Base-by-base conservation (phyloP, 64 coral and sea anemone genomes). In the Stylophora pistillata region DNA sequence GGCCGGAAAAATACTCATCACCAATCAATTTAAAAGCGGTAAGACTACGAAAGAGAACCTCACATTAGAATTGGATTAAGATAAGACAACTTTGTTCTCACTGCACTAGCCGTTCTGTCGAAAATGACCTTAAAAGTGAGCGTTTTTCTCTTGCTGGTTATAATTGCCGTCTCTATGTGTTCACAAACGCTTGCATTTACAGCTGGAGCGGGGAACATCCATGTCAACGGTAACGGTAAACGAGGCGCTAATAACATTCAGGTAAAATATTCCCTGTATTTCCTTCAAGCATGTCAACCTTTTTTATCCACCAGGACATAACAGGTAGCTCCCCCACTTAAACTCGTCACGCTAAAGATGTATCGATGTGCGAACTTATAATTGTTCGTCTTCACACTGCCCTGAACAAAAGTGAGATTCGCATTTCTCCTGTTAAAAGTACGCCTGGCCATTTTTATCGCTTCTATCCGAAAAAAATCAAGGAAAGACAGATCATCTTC, bases 141-240 rank as follows among this genome's bases (percentile, higher is more conserved):
- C 21, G 60, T 37, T 32, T 10, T 69, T 62, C 21, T 70, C 65
- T 21, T 84, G 1, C 32, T 84, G 20, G 61, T 70, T 26, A 32
- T 84, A 69, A 13, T 70, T 30, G 80, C 34, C 23, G 9, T 52
- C 7, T 33, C 62, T 23, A 30, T 37, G 16, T 26, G 11, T 68
- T 32, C 30, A 25, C 33, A 47, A 70, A 63, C 59, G 5, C 32
- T 69, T 13, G 80, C 59, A 0, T 84, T 84, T 25, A 84, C 80
- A 63, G 80, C 80, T 0, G 80, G 80, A 17, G 80, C 80, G 2
- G 80, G 80, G 16, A 84, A 84, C 21, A 84, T 84, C 14, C 37
- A n/a, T n/a, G n/a, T n/a, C n/a, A n/a, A n/a, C n/a, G 37, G 80
- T 21, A 65, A 65, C 18, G 64, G 64, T 2, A 69, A 53, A 34